Evolutionary conservation across 2,888 invertebrate species (phyloP).

Genomic region (Luffia ferchaultella): DNA sequence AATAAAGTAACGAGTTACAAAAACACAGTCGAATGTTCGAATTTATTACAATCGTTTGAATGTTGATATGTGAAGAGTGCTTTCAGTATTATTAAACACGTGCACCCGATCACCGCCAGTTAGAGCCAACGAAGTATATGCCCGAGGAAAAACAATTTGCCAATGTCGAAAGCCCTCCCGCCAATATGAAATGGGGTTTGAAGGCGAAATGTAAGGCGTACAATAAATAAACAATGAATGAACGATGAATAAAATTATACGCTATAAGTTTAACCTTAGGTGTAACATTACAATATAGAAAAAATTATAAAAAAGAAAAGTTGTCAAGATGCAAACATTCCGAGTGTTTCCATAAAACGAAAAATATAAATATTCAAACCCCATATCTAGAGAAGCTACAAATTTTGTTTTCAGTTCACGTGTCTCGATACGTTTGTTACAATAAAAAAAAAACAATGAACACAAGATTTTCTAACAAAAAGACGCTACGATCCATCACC

Average conservation of each 20-base stretch:
- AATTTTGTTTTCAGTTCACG: constrained; percentile 34
- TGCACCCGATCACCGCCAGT: constrained; percentile 57
- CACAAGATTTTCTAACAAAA: background rate
- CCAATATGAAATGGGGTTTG: constrained; percentile 63
- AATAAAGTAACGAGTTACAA: no score
- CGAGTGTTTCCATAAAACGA: constrained; percentile 44
- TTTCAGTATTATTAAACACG: constrained; percentile 46
- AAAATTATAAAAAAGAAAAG: constrained; percentile 46
- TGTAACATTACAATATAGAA: constrained; percentile 24
- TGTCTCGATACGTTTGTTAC: constrained; percentile 27
- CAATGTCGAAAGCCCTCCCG: constrained; percentile 49
- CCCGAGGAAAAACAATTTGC: constrained; percentile 19
- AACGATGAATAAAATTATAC: constrained; percentile 15
- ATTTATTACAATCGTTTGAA: background rate
- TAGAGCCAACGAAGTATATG: constrained; percentile 16
- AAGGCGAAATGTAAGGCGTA: constrained; percentile 31
- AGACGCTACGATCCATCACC: constrained; percentile 17
- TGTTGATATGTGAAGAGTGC: constrained; percentile 34
- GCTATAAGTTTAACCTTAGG: constrained; percentile 22
- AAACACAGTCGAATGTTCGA: no score
- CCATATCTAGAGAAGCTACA: constrained; percentile 27
- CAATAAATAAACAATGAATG: constrained; percentile 15
- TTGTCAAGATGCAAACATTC: constrained; percentile 67
- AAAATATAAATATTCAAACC: constrained; percentile 62
- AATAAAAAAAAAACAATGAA: constrained; percentile 2